These are phyloP conservation scores for Coenobita brevimanus DNA, from an alignment of 1,140 invertebrate genomes.

Conservation along the genomic window DNA sequence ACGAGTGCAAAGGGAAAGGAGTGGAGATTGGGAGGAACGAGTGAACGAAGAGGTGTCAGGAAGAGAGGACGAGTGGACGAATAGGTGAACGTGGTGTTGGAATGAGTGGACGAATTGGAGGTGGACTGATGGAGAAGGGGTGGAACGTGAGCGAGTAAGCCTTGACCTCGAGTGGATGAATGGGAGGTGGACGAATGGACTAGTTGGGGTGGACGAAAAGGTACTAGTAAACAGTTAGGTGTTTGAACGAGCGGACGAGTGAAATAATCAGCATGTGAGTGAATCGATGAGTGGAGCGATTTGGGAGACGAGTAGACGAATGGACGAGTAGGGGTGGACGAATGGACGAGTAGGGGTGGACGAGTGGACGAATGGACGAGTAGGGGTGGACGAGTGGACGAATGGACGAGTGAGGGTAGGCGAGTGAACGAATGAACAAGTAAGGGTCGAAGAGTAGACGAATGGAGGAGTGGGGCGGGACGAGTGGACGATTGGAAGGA, in stretches of 20 bases:
- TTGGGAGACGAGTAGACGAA: neutral
- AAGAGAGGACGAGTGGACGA: too few relatives aligned
- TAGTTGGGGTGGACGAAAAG: slow-evolving; percentile 11
- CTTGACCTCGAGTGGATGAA: too few relatives aligned
- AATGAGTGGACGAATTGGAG: neutral
- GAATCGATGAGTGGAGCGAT: neutral
- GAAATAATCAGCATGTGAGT: neutral
- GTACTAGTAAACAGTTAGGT: slow-evolving; percentile 17
- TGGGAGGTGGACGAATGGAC: neutral
- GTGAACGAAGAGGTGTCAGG: neutral
- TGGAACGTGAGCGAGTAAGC: neutral
- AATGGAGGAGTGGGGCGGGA: neutral
- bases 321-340: too few relatives aligned
- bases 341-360: too few relatives aligned
- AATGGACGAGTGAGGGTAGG: neutral
- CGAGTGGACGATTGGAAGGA: neutral
- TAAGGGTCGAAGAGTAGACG: neutral
- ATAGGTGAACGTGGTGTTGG: too few relatives aligned
- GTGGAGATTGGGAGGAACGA: neutral
- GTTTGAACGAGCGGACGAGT: too few relatives aligned
- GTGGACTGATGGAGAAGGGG: neutral
- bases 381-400: neutral
- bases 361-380: too few relatives aligned
- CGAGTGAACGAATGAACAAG: neutral
- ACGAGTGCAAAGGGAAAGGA: neutral